Base-by-base conservation (phyloP, 2,113 vertebrate genomes). In the Mola mola region DNA sequence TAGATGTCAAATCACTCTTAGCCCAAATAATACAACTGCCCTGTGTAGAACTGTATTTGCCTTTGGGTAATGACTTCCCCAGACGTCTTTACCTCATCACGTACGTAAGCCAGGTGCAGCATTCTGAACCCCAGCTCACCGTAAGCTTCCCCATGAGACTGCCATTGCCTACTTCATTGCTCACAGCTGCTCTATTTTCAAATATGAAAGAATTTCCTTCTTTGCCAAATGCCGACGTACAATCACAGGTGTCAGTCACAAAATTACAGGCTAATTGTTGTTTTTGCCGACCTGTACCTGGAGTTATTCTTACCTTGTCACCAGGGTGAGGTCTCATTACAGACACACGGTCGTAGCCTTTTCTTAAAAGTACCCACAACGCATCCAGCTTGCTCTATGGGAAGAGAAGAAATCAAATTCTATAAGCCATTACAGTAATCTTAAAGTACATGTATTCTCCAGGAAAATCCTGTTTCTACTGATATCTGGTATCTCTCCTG, bases 251-350 rank as follows among this genome's bases (percentile, higher is more conserved):
- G 4, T 10, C 33, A 13, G 13, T 12, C 33, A 36, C 12, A 13
- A 10, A 36, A 9, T 13, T 7, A 4, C 8, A 2, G 26, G 36
- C 20, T 52, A 7, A 2, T 29, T 36, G 34, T 8, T 6, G 6
- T 46, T n/a, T n/a, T n/a, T n/a, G n/a, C n/a, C n/a, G n/a, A n/a
- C n/a, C n/a, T n/a, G n/a, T n/a, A n/a, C n/a, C n/a, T 53, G 16
- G 21, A 37, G 44, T n/a, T 31, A 31, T 33, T 70, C 5, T 67
- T 95, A 98, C 97, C 95, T 96, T 97, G 85, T 98, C 97, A 82
- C 96, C 96, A 0, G 96, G 97, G 53, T 96, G 94, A 5, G 97
- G 97, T 64, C 96, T 93, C 96, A 98, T 98, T 53, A 99, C 92
- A 0, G 97, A 98, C 19, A 99, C 97, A 0, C 96, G 95, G 79